A percentile compares a stretch with the other conserved stretches of the same genome.
phyloP scores from a whole-genome alignment of 2,113 vertebrate species.

The Choloepus hoffmanni region DNA sequence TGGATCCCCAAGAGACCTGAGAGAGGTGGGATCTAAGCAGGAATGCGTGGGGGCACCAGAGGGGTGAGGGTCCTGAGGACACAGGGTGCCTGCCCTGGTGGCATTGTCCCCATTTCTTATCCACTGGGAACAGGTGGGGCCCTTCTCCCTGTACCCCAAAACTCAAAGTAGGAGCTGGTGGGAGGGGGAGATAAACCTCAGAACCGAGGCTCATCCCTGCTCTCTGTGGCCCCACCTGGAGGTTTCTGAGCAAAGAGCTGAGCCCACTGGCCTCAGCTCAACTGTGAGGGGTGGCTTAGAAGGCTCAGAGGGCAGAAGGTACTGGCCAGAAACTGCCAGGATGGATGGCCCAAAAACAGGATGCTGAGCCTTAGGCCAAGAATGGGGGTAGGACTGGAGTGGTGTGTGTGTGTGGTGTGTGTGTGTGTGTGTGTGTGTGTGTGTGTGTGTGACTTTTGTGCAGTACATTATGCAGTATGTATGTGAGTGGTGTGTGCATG shows the following conservation, averaged over 20 bases:
- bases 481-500: not conserved
- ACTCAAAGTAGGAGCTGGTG: not conserved
- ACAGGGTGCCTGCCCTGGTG: fast-evolving
- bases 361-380: not conserved
- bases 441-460: not conserved
- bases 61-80: not conserved
- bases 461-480: too few relatives aligned
- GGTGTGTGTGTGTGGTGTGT: not conserved
- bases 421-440: not conserved
- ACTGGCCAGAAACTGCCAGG: not conserved
- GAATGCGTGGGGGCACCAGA: not conserved
- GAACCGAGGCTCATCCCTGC: not conserved
- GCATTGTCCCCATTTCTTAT: not conserved
- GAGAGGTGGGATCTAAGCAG: too few relatives aligned
- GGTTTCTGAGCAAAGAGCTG: not conserved
- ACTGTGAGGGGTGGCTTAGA: not conserved
- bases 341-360: not conserved
- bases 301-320: too few relatives aligned
- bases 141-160: not conserved
- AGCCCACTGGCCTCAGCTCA: not conserved
- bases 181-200: not conserved
- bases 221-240: not conserved
- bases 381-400: not conserved
- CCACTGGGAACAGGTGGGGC: not conserved
- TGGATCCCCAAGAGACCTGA: not conserved